Evolutionary conservation across 2,797 vertebrate genomes (phyloP).

Genomic region (Molossus molossus): DNA sequence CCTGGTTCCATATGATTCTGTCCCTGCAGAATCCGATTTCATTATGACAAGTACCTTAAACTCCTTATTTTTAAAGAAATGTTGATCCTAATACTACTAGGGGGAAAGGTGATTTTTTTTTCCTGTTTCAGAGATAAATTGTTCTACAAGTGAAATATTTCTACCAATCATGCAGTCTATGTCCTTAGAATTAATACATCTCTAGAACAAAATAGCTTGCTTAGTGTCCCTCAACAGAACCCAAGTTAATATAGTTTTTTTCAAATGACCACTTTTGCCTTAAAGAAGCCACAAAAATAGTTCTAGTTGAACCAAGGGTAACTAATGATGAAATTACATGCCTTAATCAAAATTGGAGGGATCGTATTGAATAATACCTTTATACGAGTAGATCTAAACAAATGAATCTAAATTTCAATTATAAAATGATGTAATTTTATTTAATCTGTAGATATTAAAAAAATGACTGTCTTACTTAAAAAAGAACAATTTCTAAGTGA

Average conservation of each 20-base stretch:
- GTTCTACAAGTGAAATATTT: background rate
- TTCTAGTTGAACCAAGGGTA: background rate
- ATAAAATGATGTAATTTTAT: background rate
- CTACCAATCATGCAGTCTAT: background rate
- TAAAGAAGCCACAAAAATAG: background rate
- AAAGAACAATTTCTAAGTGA: slow-evolving; percentile 17
- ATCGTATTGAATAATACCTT: background rate
- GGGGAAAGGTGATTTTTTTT: accelerated
- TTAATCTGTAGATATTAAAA: background rate
- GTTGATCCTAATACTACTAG: background rate
- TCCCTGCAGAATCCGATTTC: background rate
- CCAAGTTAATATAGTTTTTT: background rate
- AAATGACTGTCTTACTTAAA: background rate
- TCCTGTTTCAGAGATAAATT: background rate
- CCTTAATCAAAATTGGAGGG: background rate
- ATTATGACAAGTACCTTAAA: background rate
- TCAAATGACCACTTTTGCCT: background rate
- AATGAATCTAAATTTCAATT: slow-evolving; percentile 10
- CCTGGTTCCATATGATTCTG: background rate
- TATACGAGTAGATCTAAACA: background rate
- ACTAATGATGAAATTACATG: background rate
- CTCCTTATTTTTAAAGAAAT: slow-evolving; percentile 13
- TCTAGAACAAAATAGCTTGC: background rate
- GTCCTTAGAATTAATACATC: background rate
- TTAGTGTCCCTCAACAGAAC: background rate